phyloP scores from a whole-genome alignment of 2,888 invertebrate species.

The Chrysina gloriosa region DNA sequence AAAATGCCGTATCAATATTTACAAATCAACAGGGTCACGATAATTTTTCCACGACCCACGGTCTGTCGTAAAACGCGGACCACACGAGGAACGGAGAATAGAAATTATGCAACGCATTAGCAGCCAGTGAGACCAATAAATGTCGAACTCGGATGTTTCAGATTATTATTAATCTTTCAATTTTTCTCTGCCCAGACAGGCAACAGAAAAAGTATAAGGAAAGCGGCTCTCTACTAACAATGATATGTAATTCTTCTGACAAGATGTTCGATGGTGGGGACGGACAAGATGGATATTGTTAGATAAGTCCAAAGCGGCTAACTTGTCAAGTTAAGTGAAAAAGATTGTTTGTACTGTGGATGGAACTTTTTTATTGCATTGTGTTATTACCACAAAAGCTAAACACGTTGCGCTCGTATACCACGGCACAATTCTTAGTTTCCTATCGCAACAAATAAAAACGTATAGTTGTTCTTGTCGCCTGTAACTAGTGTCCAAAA shows the following conservation, averaged over 20 bases:
- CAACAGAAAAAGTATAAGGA: no score
- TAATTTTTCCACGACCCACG: slow-evolving; percentile 25
- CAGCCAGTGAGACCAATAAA: slow-evolving; percentile 4
- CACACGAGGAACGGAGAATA: not conserved
- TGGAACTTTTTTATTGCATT: slow-evolving; percentile 32
- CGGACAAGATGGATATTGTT: slow-evolving; percentile 40
- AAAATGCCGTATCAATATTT: slow-evolving; percentile 5
- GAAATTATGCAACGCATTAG: slow-evolving; percentile 27
- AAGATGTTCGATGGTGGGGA: no score
- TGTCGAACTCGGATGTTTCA: not conserved
- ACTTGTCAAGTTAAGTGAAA: slow-evolving; percentile 41
- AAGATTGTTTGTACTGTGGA: slow-evolving; percentile 39
- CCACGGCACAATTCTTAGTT: not conserved
- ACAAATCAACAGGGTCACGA: slow-evolving; percentile 18
- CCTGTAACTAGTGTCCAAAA: not conserved
- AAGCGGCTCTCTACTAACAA: no score
- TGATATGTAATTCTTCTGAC: no score
- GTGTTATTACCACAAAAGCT: slow-evolving; percentile 24
- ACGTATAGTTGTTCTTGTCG: not conserved
- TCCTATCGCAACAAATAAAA: not conserved
- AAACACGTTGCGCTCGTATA: not conserved
- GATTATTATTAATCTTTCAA: no score
- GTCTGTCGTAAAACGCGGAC: slow-evolving; percentile 6
- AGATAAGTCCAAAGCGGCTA: slow-evolving; percentile 39
- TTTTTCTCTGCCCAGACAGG: no score